Conservation (phyloP, 2,888 invertebrate species). For the Panzeria rudis region DNA sequence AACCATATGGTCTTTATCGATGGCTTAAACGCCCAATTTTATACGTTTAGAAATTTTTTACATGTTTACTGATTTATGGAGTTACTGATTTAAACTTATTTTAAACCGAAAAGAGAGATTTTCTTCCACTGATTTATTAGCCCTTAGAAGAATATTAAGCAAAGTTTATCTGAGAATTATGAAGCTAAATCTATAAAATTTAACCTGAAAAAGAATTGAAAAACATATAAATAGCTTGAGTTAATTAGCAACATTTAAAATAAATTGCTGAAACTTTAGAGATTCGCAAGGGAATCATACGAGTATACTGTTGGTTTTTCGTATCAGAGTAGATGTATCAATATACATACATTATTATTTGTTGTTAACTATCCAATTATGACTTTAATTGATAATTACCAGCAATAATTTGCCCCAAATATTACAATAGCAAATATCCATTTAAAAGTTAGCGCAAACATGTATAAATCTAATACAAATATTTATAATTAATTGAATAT, state of each 20-base stretch:
- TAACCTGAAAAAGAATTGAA: too few species aligned
- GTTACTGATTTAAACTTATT: too few species aligned
- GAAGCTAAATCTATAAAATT: too few species aligned
- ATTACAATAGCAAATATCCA: not conserved
- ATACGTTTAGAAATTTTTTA: too few species aligned
- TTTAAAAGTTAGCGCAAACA: not conserved
- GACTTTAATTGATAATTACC: constrained; percentile 20
- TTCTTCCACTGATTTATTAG: too few species aligned
- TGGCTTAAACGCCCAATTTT: too few species aligned
- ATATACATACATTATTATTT: not conserved
- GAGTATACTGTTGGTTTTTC: not conserved
- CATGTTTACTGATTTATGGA: too few species aligned
- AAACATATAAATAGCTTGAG: not conserved
- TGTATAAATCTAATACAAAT: not conserved
- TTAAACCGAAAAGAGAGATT: too few species aligned
- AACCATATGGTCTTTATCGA: too few species aligned
- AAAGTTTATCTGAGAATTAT: too few species aligned
- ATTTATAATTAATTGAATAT: not conserved
- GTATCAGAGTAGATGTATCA: not conserved
- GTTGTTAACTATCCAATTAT: not conserved
- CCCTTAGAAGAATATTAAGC: too few species aligned
- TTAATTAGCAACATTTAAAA: not conserved
- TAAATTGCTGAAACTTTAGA: not conserved
- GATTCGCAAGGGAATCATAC: not conserved
- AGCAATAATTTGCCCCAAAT: constrained; percentile 8